phyloP scores from a whole-genome alignment of 1,140 invertebrate species.

The Pantala flavescens region DNA sequence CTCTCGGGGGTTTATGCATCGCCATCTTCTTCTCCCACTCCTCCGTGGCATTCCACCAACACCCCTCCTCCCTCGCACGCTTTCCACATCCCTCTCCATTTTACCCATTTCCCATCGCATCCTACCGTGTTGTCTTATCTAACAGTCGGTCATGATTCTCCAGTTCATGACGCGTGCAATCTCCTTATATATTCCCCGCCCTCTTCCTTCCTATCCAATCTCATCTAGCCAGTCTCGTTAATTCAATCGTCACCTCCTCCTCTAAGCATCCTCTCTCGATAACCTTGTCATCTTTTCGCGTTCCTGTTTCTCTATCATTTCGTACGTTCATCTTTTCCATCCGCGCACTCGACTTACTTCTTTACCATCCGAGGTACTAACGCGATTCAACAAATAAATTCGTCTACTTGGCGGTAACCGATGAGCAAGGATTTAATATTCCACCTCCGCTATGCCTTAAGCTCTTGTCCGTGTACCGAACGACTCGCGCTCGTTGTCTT shows the following conservation, averaged over 20 bases:
- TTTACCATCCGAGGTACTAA: neutral
- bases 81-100: neutral
- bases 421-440: neutral
- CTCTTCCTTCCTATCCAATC: neutral
- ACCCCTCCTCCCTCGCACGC: neutral
- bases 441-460: neutral
- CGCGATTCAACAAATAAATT: no score
- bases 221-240: neutral
- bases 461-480: no score
- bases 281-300: neutral
- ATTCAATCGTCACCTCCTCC: slow-evolving; percentile 7
- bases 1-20: neutral
- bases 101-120: slow-evolving; percentile 4
- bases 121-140: slow-evolving; percentile 8
- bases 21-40: neutral
- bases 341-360: neutral
- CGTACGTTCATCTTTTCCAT: neutral
- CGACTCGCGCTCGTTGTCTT: no score
- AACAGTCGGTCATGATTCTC: neutral
- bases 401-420: no score
- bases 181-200: neutral
- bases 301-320: neutral
- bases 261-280: neutral
- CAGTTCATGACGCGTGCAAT: neutral
- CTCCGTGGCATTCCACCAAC: neutral